Base-by-base conservation (phyloP, 2,113 vertebrate genomes). In the Rhynchomys soricoides region DNA sequence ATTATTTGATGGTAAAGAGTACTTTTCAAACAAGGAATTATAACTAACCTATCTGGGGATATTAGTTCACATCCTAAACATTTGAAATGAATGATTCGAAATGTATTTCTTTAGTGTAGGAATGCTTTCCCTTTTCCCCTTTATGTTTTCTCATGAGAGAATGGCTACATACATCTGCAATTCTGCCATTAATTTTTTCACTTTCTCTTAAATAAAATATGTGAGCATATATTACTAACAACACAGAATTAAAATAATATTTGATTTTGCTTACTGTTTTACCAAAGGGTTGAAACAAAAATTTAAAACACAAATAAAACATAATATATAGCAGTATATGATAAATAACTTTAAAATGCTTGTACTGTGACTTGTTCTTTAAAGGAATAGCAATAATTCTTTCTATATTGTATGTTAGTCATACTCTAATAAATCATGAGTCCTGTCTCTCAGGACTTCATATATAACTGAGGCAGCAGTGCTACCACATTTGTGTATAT, bases 381-480 rank as follows among this genome's bases (percentile, higher is more conserved):
- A 45, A 45, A 82, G 37, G 10, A 40, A 40, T 40, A 26, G 37
- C 59, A 43, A 66, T 48, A 66, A 45, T 48, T 66, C 16, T 34
- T 10, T 24, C 82, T 86, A 45, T 48, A 45, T 48, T 86, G 16
- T 45, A 3, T 34, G 8, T 85, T 85, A 66, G 8, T 66, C 40
- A 17, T 34, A 22, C n/a, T 59, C 15, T 81, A 85, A 34, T 19
- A 29, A 64, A 64, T 17, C 91, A 68, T 59, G 29, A 81, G 15
- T 50, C 78, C 5, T 92, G 26, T 34, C 86, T 31, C 99, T 98
- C 99, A 59, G 16, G 55, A 16, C 79, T 16, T 40, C 55, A 31
- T 11, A 86, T 48, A 9, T 31, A 48, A 10, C 43, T 21, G 55
- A 62, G 55, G 13, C 55, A 29, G 5, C 55, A 83, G 17, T 26